Evolutionary conservation across 1,140 invertebrate species (phyloP), one percentile per base, ranked within the genome.

Genomic region (Pararge aegeria): DNA sequence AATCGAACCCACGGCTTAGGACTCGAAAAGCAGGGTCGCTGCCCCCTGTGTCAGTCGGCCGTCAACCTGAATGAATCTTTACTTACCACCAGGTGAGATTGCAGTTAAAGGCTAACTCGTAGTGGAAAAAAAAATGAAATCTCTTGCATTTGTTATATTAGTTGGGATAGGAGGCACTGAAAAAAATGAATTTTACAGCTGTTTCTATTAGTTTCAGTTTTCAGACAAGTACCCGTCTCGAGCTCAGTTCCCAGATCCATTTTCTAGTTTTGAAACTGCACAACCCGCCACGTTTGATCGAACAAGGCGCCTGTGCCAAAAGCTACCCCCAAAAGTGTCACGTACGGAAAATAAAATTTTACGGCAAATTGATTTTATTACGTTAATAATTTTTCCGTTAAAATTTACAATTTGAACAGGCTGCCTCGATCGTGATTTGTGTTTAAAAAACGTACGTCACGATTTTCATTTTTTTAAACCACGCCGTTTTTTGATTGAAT

Each of bases 331-430:
- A 29, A 50, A 27, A 27, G 48, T n/a, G 48, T 50, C 48, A 50
- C 48, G 48, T 50, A 29, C 21, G 48, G 21, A 29, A 46, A 50
- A 50, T 29, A 29, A 24, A 50, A 29, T 50, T 50, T 50, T 16
- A 42, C 38, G 38, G 2, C 38, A 18, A 42, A 42, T 42, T 42
- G 38, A 18, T 42, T 42, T 42, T 42, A 42, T 42, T 42, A 18
- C 13, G 38, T 15, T 42, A 42, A 42, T 42, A 42, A 42, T 42
- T 16, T 42, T 42, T 42, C 38, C 38, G 38, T 42, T 5, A 15
- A 42, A 42, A 42, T 42, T 42, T 42, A 18, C 38, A 42, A 42
- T 42, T 42, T 42, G 16, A 42, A 18, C 13, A 13, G 13, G 12
- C 30, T 3, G 38, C 2, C n/a, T 5, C 38, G 15, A 42, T 42